Evolutionary conservation across 1,140 invertebrate species (phyloP), one percentile per base, ranked within the genome.

Genomic region (Laupala kohalensis): DNA sequence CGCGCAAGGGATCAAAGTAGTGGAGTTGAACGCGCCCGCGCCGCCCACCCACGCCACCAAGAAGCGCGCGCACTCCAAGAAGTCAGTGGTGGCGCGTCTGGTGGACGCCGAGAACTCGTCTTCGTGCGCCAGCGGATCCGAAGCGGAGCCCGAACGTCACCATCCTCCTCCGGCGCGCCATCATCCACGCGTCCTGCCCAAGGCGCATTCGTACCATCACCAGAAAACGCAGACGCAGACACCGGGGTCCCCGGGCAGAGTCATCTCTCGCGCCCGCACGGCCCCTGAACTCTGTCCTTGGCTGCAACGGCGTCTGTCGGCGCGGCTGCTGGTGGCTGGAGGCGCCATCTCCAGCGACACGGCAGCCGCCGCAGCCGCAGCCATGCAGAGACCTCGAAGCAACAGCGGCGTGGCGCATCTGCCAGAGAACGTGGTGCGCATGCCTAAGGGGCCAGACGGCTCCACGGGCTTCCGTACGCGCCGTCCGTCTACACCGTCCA

Each of bases 391-490:
- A 3, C 71, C 74, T 3, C 63, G 71, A 63, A 74, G 75, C 71
- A 78, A 82, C 37, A 80, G 83, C 5, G 78, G 80, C 80, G 78
- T 80, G 69, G 76, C 77, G 6, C 84, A 84, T 75, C 74, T 84
- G 24, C 83, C 83, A 23, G 89, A 89, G 67, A 89, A 89, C 74
- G 84, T 92, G 19, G 83, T 92, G n/a, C 85, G 93, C 37, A 83
- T 91, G 79, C 93, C 93, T 0, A 84, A 87, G 71, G 93, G 92
- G 6, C 93, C 93, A 4, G 92, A 94, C 80, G 92, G 92, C 25
- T 91, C 90, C 26, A 84, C 86, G 68, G 93, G 93, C 28, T 95
- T 95, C 75, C 69, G 74, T 28, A 53, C 69, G 19, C 70, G 73
- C n/a, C 63, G 64, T 69, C 66, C 72, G 64, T 23, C 30, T 13